Evolutionary conservation across 2,888 invertebrate species (phyloP).

Genomic region (Caenorhabditis panamensis): DNA sequence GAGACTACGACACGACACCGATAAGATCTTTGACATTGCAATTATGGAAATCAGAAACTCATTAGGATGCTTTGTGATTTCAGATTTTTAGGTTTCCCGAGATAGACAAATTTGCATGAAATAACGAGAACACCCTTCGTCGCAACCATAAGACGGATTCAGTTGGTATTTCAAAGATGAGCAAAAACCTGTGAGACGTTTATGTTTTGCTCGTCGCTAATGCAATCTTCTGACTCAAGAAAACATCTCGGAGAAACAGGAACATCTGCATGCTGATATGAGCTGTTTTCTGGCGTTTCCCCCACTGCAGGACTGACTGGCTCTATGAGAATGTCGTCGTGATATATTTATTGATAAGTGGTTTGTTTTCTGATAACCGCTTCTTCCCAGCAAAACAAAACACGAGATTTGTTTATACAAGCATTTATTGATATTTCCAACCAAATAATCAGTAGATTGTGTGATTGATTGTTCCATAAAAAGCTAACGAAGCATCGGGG

Average conservation of each 20-base stretch:
- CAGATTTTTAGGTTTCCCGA: conserved; percentile 1
- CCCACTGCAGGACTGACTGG: conserved; percentile 8
- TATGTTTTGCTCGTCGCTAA: conserved; percentile 7
- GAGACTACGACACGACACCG: too few relatives aligned
- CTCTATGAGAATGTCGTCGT: not conserved
- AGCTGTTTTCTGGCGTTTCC: conserved; percentile 12
- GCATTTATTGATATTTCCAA: conserved; percentile 21
- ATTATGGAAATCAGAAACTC: conserved; percentile 9
- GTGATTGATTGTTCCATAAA: conserved; percentile 30
- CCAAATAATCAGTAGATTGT: conserved; percentile 4
- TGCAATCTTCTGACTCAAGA: conserved; percentile 49
- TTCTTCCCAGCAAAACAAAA: conserved; percentile 4
- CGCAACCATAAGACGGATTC: not conserved
- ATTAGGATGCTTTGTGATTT: conserved; percentile 9
- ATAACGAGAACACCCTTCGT: conserved; percentile 3
- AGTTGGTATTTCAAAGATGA: not conserved
- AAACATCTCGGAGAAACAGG: conserved; percentile 41
- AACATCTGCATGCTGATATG: conserved; percentile 45
- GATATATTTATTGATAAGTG: conserved; percentile 16
- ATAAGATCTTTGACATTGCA: conserved; percentile 30
- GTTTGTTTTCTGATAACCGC: not conserved
- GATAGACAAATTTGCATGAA: conserved; percentile 5
- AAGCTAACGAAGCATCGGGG: conserved; percentile 5
- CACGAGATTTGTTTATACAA: conserved; percentile 1
- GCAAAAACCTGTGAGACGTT: conserved; percentile 14